Conservation (phyloP, 2,888 invertebrate species). For the Mythimna impura region DNA sequence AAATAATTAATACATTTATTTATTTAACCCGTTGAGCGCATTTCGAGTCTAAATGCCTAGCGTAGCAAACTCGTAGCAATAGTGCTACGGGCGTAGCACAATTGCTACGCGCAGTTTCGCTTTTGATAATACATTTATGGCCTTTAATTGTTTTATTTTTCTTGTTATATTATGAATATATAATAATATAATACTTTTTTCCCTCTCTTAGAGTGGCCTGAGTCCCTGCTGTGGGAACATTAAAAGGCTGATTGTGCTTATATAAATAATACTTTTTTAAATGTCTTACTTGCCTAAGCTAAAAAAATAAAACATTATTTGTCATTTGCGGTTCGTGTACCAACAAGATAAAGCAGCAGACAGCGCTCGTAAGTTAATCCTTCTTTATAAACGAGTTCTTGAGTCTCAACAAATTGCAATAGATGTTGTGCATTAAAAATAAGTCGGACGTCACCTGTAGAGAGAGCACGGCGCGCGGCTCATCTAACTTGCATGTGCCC, state of each 20-base stretch:
- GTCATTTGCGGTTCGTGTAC: not conserved
- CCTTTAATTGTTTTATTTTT: not conserved
- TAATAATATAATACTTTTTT: no score
- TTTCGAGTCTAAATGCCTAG: not conserved
- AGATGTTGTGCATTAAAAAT: slow-evolving; percentile 79
- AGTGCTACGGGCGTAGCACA: slow-evolving; percentile 48
- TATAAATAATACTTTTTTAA: not conserved
- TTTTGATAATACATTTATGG: not conserved
- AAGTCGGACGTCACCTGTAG: slow-evolving; percentile 78
- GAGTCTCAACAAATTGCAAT: slow-evolving; percentile 69
- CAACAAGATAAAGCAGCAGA: slow-evolving; percentile 12
- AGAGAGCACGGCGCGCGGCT: slow-evolving; percentile 70
- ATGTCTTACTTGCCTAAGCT: not conserved
- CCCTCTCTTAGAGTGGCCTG: no score
- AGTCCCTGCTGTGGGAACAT: no score
- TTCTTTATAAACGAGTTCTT: slow-evolving; percentile 53
- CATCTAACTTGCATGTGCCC: slow-evolving; percentile 83
- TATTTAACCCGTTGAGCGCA: not conserved
- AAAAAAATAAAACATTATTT: slow-evolving; percentile 1
- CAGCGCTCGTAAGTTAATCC: slow-evolving; percentile 28
- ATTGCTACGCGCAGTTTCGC: not conserved
- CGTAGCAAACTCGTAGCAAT: slow-evolving; percentile 25
- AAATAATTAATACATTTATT: slow-evolving; percentile 18
- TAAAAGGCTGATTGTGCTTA: no score
- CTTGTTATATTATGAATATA: not conserved